Percentiles rank a stretch among this genome's conserved stretches.
These are phyloP conservation scores for Diplodus sargus DNA, from an alignment of 2,797 vertebrate species.

Conservation along the genomic window DNA sequence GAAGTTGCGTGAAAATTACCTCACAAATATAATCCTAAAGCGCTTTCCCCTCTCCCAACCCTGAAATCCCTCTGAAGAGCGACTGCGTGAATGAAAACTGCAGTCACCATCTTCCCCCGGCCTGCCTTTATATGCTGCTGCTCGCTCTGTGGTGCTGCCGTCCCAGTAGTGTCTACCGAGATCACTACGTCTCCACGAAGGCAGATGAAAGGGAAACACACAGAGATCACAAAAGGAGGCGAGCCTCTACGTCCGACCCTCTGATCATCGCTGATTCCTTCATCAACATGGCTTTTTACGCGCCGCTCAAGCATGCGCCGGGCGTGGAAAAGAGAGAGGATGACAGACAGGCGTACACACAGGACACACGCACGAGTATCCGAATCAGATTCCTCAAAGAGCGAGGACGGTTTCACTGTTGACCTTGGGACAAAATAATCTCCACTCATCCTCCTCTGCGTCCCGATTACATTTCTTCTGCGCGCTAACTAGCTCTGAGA, in stretches of 20 bases:
- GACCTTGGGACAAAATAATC: conserved; percentile 40
- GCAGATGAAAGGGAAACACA: conserved; percentile 73
- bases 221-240: conserved; percentile 71
- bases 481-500: conserved; percentile 33
- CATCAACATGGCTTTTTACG: conserved; percentile 62
- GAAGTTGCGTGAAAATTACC: conserved; percentile 26
- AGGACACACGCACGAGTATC: conserved; percentile 1
- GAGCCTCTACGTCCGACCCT: conserved; percentile 62
- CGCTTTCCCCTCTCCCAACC: background rate
- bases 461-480: conserved; percentile 33
- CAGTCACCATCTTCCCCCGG: conserved; percentile 27
- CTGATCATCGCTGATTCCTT: conserved; percentile 70
- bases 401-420: conserved; percentile 13
- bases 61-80: conserved; percentile 34
- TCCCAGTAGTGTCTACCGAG: conserved; percentile 59
- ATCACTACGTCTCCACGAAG: conserved; percentile 69
- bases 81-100: conserved; percentile 44
- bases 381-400: conserved; percentile 35
- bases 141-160: conserved; percentile 60
- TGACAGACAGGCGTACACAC: conserved; percentile 34
- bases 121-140: conserved; percentile 65
- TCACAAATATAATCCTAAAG: conserved; percentile 17
- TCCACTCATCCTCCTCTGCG: conserved; percentile 12
- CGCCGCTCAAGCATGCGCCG: conserved; percentile 20
- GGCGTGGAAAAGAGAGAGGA: conserved; percentile 25